phyloP scores from a whole-genome alignment of 2,113 vertebrate species.

The Ptilorrhoa leucosticta region DNA sequence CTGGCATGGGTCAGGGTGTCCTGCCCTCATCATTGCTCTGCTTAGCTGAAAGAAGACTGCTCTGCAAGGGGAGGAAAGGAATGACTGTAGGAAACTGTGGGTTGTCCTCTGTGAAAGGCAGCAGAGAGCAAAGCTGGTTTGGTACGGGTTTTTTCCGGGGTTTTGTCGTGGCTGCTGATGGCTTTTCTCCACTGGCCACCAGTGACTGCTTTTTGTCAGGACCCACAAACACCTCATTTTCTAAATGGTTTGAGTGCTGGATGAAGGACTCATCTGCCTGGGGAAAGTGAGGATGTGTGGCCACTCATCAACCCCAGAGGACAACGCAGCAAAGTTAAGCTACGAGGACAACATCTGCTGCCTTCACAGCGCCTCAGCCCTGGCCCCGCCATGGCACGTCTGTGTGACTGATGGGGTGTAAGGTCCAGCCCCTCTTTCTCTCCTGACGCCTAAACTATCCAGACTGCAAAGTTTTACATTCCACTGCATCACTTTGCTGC shows the following conservation, averaged over 20 bases:
- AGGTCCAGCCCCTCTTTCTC: not conserved
- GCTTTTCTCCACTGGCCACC: not conserved
- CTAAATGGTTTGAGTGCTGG: not conserved
- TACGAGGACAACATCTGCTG: not conserved
- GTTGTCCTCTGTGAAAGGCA: not conserved
- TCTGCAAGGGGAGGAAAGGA: not conserved
- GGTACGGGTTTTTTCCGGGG: not conserved
- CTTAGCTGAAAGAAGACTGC: not conserved
- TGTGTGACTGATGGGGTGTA: not conserved
- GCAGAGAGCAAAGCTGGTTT: not conserved
- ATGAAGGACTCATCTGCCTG: not conserved
- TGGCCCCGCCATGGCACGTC: not conserved
- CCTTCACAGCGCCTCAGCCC: not conserved
- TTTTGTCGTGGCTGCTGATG: not conserved
- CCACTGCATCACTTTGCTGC: not conserved
- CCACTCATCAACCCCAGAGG: not conserved
- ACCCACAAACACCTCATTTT: not conserved
- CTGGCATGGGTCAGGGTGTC: accelerated
- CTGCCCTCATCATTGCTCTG: not conserved
- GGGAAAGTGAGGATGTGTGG: not conserved
- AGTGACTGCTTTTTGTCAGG: not conserved
- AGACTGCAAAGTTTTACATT: not conserved
- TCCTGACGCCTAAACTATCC: not conserved
- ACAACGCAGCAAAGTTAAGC: not conserved
- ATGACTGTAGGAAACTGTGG: not conserved